Base-by-base conservation (phyloP, 2,888 invertebrate genomes). In the Phyllotreta striolata region DNA sequence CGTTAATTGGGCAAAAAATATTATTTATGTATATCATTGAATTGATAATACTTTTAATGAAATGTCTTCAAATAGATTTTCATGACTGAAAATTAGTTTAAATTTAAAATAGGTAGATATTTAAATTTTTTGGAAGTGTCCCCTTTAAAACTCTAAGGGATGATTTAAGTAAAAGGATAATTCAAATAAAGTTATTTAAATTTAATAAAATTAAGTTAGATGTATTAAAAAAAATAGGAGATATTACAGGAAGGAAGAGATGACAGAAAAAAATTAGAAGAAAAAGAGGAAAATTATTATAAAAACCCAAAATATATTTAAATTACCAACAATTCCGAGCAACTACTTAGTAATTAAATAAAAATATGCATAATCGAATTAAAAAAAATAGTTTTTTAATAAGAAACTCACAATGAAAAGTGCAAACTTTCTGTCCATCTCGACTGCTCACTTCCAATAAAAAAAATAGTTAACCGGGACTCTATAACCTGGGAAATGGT, bases 371-470 rank as follows among this genome's bases (percentile, higher is more conserved):
- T 24, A 24, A 9, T 47, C 14, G 3, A 34, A 14, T 24, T 14
- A 14, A 47, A 14, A 47, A 14, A 41, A 44, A 41, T n/a, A 10
- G 47, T 38, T 39, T 57, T 12, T n/a, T 14, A 1, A 6, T 5
- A 40, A 8, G 3, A 5, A 63, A 63, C 65, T 65, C 51, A 62
- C 65, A 49, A 57, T 24, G 41, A 58, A 41, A 37, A 62, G 10
- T 24, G 51, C 37, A 8, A 35, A n/a, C n/a, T 37, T 38, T 44
- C 24, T 44, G 12, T 14, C 3, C 60, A 60, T 60, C 52, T 60
- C 39, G 43, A 37, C 49, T 24, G 38, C 24, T 52, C 56, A 56
- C 56, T 51, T 10, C 10, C 3, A 9, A n/a, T 38, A 41, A 54
- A 56, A 12, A 56, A 12, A 10, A 35, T 43, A 56, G 37, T 41